Conservation (phyloP, 2,888 invertebrate genomes). For the Parnassius smintheus region DNA sequence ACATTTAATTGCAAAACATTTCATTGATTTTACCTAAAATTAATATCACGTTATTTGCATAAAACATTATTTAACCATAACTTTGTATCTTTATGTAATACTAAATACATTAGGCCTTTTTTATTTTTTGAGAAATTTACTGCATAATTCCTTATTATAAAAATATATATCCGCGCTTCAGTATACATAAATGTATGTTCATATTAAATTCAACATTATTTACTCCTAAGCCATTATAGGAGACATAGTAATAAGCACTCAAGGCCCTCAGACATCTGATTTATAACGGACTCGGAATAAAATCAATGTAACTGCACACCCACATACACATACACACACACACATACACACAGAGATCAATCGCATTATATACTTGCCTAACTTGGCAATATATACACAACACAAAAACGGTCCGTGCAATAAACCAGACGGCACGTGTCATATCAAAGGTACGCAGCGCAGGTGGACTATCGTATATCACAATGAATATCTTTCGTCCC, state of each 20-base stretch:
- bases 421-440: constrained; percentile 51
- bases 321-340: background rate
- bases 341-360: constrained; percentile 3
- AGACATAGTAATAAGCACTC: constrained; percentile 1
- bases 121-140: too few relatives aligned
- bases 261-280: background rate
- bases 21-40: too few relatives aligned
- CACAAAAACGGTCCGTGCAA: constrained; percentile 37
- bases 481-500: constrained; percentile 44
- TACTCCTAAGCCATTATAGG: background rate
- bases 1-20: too few relatives aligned
- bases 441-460: constrained; percentile 65
- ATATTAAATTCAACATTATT: background rate
- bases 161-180: too few relatives aligned
- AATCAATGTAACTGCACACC: constrained; percentile 10
- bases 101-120: too few relatives aligned
- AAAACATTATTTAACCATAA: too few relatives aligned
- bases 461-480: constrained; percentile 51
- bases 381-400: background rate
- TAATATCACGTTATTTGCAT: too few relatives aligned
- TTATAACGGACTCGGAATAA: background rate
- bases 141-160: too few relatives aligned
- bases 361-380: background rate
- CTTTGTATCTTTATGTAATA: too few relatives aligned
- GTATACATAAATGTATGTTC: too few relatives aligned